Base-by-base conservation (phyloP, 2,888 invertebrate genomes). In the Stegophylla sp. region DNA sequence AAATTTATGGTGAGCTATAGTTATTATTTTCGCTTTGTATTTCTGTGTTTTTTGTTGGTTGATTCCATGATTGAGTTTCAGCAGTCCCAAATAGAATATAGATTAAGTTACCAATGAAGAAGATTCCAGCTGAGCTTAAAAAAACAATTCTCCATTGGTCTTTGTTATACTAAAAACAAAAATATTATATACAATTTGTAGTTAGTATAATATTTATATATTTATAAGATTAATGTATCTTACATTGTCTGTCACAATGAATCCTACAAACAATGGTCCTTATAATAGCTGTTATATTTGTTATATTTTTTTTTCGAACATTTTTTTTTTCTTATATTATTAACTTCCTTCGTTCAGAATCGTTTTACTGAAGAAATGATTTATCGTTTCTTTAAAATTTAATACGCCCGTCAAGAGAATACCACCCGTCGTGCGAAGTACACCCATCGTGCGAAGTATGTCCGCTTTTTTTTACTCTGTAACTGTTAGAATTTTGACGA, bases 251-350 rank as follows among this genome's bases (percentile, higher is more conserved):
- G 87, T 87, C 1, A 94, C 91, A 34, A 95, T 89, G 17, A 90
- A 86, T 10, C 92, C 91, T 0, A 93, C 93, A 34, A 91, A 88
- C 0, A 93, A 87, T 0, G 95, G 95, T 0, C 94, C 94, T 84
- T 94, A 87, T 83, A 95, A n/a, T 91, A 75, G 94, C 93, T 86
- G 93, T 92, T 15, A 94, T 88, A 84, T 93, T 94, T 0, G 93
- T 92, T n/a, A 90, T 87, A 13, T 92, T 92, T 85, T 95, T 95
- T n/a, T n/a, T n/a, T n/a, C n/a, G n/a, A n/a, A n/a, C n/a, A n/a
- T n/a, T n/a, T n/a, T n/a, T n/a, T n/a, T n/a, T n/a, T n/a, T n/a
- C n/a, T n/a, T n/a, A n/a, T n/a, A n/a, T n/a, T n/a, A n/a, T n/a
- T n/a, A n/a, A n/a, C n/a, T n/a, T n/a, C n/a, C n/a, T n/a, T n/a